Conservation (phyloP, 2,888 invertebrate genomes). For the Spodoptera littoralis region DNA sequence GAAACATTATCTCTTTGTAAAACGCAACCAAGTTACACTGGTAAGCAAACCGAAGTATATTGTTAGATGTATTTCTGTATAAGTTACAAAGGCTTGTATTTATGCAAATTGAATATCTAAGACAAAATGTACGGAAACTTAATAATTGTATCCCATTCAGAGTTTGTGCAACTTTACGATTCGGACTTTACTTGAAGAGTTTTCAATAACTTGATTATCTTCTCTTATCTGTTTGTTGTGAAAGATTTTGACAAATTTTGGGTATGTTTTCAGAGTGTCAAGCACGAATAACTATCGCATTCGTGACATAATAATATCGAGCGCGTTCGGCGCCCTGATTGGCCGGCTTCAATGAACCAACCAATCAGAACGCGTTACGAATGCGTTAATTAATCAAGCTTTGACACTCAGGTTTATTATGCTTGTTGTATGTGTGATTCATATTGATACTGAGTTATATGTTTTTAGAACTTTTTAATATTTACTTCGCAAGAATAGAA, state of each 20-base stretch:
- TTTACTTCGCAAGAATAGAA: no score
- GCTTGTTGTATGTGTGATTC: no score
- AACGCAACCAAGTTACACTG: not conserved
- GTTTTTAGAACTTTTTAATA: no score
- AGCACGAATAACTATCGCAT: no score
- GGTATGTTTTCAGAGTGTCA: not conserved
- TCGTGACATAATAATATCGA: no score
- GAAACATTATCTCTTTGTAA: not conserved
- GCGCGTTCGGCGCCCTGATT: no score
- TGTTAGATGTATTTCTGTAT: constrained; percentile 20
- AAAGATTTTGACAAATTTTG: constrained; percentile 8
- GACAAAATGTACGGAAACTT: constrained; percentile 42
- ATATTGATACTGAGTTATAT: no score
- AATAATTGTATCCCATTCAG: constrained; percentile 50
- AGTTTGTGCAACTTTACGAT: constrained; percentile 44
- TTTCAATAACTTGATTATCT: constrained; percentile 17
- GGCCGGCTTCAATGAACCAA: no score
- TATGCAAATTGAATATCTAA: constrained; percentile 55
- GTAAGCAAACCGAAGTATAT: constrained; percentile 10
- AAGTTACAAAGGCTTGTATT: constrained; percentile 36
- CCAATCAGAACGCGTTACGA: no score
- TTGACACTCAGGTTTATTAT: no score
- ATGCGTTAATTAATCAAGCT: no score
- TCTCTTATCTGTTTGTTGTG: constrained; percentile 16
- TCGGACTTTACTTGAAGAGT: constrained; percentile 1